Evolutionary conservation across 2,797 vertebrate species (phyloP).

Genomic region (Dipus sagitta): DNA sequence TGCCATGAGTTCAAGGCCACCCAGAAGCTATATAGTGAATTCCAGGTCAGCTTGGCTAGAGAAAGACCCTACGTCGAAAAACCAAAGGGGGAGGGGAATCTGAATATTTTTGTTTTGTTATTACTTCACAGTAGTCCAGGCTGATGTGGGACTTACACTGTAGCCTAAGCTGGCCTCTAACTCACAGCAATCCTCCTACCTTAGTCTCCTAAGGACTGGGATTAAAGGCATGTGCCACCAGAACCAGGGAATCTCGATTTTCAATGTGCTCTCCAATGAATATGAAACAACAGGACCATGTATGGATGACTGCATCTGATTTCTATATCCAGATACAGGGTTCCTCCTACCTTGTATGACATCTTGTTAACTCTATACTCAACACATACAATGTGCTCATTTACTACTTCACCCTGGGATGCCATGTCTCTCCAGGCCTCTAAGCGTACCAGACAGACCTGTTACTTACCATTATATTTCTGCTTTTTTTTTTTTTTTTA

Average conservation of each 20-base stretch:
- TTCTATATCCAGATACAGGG: not conserved
- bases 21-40: too few species aligned
- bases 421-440: not conserved
- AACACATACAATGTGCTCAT: not conserved
- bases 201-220: too few species aligned
- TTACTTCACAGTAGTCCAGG: too few species aligned
- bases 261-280: not conserved
- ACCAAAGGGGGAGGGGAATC: too few species aligned
- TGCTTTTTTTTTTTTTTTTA: too few species aligned
- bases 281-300: not conserved
- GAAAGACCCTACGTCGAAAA: too few species aligned
- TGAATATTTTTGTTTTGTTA: too few species aligned
- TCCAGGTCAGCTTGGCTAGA: too few species aligned
- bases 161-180: not conserved
- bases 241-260: not conserved
- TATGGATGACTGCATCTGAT: not conserved
- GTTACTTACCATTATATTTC: not conserved
- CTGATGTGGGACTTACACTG: too few species aligned
- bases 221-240: too few species aligned
- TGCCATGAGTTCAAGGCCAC: too few species aligned
- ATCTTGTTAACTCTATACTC: not conserved
- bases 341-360: not conserved
- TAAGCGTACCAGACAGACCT: not conserved
- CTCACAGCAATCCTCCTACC: too few species aligned
- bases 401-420: not conserved